Base-by-base conservation (phyloP, 2,113 vertebrate genomes). In the Lepus americanus region DNA sequence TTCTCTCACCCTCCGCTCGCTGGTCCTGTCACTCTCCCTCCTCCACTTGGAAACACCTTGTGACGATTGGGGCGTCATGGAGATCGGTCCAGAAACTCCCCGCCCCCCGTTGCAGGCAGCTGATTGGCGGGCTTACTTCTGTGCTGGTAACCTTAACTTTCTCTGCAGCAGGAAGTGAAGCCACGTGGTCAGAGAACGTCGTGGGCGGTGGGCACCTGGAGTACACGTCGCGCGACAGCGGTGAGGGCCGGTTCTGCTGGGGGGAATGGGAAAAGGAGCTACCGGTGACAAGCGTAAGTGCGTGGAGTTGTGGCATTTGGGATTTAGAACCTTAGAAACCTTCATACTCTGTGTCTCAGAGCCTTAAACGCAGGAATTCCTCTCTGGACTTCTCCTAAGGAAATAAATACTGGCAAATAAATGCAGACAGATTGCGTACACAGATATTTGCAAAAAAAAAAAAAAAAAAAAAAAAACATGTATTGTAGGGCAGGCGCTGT, bases 71-170 rank as follows among this genome's bases (percentile, higher is more conserved):
- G 87, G 14, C 0, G 7, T 29, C 20, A 23, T 27, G 39, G 16
- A 27, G 6, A 29, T 73, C 44, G 84, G 33, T 53, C 29, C 59
- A 67, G 33, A 82, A 92, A 64, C 29, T 29, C 29, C 67, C 14
- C 59, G 55, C 33, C 63, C 70, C 51, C 14, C 51, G 49, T 33
- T 36, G 76, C 77, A 22, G 36, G 81, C 90, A 85, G 44, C 3
- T 89, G 33, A 33, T 51, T 66, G 79, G 51, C 13, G 55, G 82
- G 36, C 36, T 61, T 31, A n/a, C 51, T 83, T 94, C 51, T 33
- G 31, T 76, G 78, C 51, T 23, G 22, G 49, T 87, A 67, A 85
- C 49, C 80, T 64, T 49, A 39, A 66, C 95, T 87, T 96, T 94
- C 72, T 83, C 22, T 51, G 64, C 80, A 53, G 17, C 69, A 89